These are phyloP conservation scores for Drosophila villosipedis DNA, from an alignment of 2,888 invertebrate genomes.

Conservation along the genomic window DNA sequence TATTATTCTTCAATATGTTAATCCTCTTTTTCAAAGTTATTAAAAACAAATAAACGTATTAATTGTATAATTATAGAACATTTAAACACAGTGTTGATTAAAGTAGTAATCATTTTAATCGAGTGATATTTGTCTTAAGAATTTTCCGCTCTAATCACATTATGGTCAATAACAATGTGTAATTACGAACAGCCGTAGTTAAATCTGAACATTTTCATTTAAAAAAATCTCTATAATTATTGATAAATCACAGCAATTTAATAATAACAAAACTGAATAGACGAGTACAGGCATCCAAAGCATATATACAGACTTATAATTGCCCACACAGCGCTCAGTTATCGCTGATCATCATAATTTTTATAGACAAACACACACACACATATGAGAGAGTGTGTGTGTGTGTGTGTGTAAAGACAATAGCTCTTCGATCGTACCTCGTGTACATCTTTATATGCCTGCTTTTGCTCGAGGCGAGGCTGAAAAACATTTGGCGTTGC, in stretches of 20 bases:
- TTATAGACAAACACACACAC: constrained; percentile 34
- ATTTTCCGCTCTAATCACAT: background rate
- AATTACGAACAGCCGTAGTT: constrained; percentile 4
- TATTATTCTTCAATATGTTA: background rate
- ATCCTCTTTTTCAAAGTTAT: background rate
- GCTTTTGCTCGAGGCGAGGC: constrained; percentile 55
- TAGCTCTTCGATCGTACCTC: constrained; percentile 54
- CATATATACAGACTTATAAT: constrained; percentile 38
- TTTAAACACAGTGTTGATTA: background rate
- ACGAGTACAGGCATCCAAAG: constrained; percentile 1
- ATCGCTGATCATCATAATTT: constrained; percentile 52
- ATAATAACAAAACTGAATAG: constrained; percentile 31
- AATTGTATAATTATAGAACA: background rate
- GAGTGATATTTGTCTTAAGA: background rate
- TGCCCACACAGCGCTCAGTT: constrained; percentile 46
- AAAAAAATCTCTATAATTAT: constrained; percentile 30
- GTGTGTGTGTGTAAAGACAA: constrained; percentile 30
- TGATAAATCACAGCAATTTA: constrained; percentile 38
- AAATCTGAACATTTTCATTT: constrained; percentile 11
- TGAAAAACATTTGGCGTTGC: constrained; percentile 73
- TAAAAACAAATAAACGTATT: background rate
- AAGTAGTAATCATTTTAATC: background rate
- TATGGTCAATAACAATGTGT: constrained; percentile 1
- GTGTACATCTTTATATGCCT: constrained; percentile 62
- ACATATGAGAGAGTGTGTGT: background rate